Percentiles rank a stretch among this genome's conserved stretches.
Evolutionary conservation across 1,140 invertebrate genomes (phyloP).

Genomic region (Periplaneta americana): DNA sequence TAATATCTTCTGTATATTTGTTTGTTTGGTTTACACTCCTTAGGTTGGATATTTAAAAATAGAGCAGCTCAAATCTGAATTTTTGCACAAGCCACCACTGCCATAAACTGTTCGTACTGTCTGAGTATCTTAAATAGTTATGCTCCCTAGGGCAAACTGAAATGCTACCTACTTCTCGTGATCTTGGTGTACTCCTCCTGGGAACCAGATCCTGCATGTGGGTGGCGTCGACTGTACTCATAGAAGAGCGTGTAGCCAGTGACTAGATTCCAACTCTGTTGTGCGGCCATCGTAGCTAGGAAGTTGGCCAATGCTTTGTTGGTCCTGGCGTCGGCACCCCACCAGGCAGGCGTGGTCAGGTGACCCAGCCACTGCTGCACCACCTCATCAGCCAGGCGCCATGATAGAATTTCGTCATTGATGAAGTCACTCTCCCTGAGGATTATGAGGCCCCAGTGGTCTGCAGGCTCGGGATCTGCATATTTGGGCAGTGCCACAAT

Average conservation of each 20-base stretch:
- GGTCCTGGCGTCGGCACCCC: conserved; percentile 57
- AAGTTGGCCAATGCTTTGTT: conserved; percentile 69
- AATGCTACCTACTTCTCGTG: neutral
- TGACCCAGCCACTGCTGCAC: conserved; percentile 62
- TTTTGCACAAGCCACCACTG: too few species aligned
- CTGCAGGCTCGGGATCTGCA: conserved; percentile 51
- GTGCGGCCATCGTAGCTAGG: conserved; percentile 42
- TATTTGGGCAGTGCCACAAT: conserved; percentile 81
- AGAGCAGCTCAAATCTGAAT: too few species aligned
- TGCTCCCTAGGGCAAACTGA: too few species aligned
- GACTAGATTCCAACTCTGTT: neutral
- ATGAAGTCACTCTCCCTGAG: conserved; percentile 68
- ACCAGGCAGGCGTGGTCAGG: conserved; percentile 61
- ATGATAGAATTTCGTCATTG: conserved; percentile 32
- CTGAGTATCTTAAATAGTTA: too few species aligned
- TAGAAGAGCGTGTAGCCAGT: conserved; percentile 17
- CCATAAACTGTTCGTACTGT: too few species aligned
- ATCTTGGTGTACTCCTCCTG: conserved; percentile 1
- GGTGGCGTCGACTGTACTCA: conserved; percentile 14
- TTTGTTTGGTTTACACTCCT: too few species aligned
- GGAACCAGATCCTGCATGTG: neutral
- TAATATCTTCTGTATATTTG: too few species aligned
- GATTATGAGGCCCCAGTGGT: conserved; percentile 70
- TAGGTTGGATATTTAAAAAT: too few species aligned
- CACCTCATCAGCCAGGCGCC: conserved; percentile 36